Evolutionary conservation across 1,140 invertebrate genomes (phyloP), one percentile per base, ranked within the genome.

Genomic region (Sarcophaga peregrina): DNA sequence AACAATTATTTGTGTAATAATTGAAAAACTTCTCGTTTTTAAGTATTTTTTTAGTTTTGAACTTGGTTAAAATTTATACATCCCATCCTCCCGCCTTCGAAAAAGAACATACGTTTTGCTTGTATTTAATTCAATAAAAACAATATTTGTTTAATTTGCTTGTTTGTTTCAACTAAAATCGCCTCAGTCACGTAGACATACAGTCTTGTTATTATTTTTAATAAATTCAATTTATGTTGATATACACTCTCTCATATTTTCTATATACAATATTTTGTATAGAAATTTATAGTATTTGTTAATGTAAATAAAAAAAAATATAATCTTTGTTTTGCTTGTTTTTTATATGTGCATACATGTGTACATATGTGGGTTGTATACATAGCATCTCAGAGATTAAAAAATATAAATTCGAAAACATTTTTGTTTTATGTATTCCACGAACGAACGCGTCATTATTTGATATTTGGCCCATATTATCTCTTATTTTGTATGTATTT

Each of bases 181-280:
- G n/a, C n/a, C n/a, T 58, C n/a, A n/a, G 54, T n/a, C 54, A 58
- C 54, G 54, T 58, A 58, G 54, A 58, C 54, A 58, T 13, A 58
- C 54, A 58, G 54, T 58, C 54, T 58, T 58, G 54, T n/a, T 37
- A 37, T 37, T 2, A 37, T 37, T 37, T 37, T 37, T 37, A 4
- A 37, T 37, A 37, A 37, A 37, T 37, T 37, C 25, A 37, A 37
- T 37, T 37, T 4, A 4, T 37, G 25, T 37, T 37, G 4, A 4
- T 37, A 37, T 37, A 37, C n/a, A n/a, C 25, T 37, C 25, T 37
- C 25, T 37, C 25, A 37, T 4, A 37, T 37, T 37, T 37, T 37
- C 25, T 37, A 37, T 37, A 37, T 37, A 37, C 25, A 37, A 37
- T 37, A 37, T 37, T 37, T 37, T 37, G 25, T 37, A 37, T 37